Conservation (phyloP, 2,888 invertebrate genomes). For the Psylliodes chrysocephalus region DNA sequence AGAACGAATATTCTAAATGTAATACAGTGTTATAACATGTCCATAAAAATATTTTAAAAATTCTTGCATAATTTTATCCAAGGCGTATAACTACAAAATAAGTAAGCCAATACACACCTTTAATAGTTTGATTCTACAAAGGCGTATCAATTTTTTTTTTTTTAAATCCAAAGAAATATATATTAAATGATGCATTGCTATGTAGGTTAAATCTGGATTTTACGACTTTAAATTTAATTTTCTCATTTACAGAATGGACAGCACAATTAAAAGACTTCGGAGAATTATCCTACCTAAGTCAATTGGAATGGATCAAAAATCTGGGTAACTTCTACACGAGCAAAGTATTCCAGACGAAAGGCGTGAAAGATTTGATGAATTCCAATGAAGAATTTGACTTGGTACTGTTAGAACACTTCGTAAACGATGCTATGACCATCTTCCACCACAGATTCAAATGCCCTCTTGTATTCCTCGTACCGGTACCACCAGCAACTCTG, state of each 20-base stretch:
- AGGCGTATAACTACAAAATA: too few species aligned
- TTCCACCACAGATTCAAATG: slow-evolving; percentile 37
- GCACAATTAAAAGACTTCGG: slow-evolving; percentile 10
- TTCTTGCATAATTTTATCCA: too few species aligned
- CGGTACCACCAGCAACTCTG: slow-evolving; percentile 32
- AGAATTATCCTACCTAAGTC: slow-evolving; percentile 6
- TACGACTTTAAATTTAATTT: too few species aligned
- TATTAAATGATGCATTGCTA: too few species aligned
- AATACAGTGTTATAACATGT: too few species aligned
- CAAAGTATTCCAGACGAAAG: slow-evolving; percentile 37
- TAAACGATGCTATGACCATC: slow-evolving; percentile 48
- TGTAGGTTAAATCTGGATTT: too few species aligned
- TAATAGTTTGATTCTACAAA: too few species aligned
- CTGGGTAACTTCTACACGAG: slow-evolving; percentile 20
- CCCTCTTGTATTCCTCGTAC: slow-evolving; percentile 31
- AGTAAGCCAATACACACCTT: too few species aligned
- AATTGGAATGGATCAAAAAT: slow-evolving; percentile 7
- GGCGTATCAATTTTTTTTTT: too few species aligned
- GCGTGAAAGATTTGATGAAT: slow-evolving; percentile 50
- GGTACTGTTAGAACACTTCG: slow-evolving; percentile 53
- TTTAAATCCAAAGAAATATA: too few species aligned
- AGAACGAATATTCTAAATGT: too few species aligned
- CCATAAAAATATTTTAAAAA: too few species aligned
- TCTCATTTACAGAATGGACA: background rate
- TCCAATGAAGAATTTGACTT: slow-evolving; percentile 53